Conservation (phyloP, 92 coral and sea anemone species). For the Palythoa heliodiscus region DNA sequence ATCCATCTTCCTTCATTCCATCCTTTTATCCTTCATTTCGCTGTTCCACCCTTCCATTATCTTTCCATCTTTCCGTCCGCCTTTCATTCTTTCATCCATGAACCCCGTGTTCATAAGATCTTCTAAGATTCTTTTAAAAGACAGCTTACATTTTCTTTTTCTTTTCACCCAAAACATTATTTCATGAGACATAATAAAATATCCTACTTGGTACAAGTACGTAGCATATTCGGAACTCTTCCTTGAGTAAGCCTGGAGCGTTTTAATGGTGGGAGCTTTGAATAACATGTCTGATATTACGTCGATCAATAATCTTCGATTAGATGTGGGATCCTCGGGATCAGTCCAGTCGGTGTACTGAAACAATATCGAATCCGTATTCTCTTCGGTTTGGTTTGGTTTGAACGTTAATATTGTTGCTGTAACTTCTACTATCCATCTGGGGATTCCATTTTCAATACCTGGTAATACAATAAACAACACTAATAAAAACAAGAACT, state of each 20-base stretch:
- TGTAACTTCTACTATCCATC: background rate
- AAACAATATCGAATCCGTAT: background rate
- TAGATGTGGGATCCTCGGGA: background rate
- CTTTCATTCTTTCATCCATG: too few species aligned
- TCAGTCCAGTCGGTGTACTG: background rate
- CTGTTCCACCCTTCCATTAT: too few species aligned
- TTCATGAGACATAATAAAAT: background rate
- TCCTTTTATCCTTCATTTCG: too few species aligned
- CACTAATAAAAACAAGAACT: too few species aligned
- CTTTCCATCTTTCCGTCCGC: too few species aligned
- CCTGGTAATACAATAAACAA: background rate
- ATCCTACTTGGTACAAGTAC: background rate
- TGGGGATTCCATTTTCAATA: background rate
- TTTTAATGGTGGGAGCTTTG: background rate
- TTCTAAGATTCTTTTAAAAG: too few species aligned
- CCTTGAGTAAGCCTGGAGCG: background rate
- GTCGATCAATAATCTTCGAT: background rate
- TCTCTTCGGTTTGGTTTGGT: slow-evolving; percentile 10
- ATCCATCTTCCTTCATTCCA: too few species aligned
- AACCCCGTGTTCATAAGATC: too few species aligned
- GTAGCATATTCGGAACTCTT: background rate
- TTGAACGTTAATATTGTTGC: background rate
- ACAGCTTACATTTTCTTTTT: background rate
- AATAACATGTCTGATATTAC: background rate
- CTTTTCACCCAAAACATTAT: background rate